Evolutionary conservation across 2,797 vertebrate species (phyloP).

Genomic region (Malacoraja senta): DNA sequence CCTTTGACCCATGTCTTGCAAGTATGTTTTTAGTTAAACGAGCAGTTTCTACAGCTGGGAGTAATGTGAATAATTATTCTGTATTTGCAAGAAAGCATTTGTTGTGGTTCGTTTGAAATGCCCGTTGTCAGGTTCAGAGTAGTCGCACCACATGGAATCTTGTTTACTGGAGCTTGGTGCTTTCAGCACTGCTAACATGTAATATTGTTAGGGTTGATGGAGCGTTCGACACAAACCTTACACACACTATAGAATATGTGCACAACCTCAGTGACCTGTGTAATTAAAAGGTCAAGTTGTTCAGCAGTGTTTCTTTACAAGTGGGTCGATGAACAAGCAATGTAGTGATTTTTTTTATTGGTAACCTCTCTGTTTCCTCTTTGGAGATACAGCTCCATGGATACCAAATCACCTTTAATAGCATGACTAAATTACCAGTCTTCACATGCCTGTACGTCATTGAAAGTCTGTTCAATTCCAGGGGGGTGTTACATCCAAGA

Average conservation of each 20-base stretch:
- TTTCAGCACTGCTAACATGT: neutral
- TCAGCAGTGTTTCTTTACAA: conserved; percentile 15
- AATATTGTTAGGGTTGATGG: neutral
- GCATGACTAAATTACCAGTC: neutral
- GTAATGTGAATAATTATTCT: conserved; percentile 23
- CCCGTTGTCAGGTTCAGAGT: neutral
- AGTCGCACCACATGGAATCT: neutral
- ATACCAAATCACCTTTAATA: neutral
- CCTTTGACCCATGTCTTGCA: neutral
- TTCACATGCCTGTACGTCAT: neutral
- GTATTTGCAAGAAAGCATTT: conserved; percentile 16
- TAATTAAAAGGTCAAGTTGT: neutral
- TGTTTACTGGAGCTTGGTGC: neutral
- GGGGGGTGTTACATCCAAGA: neutral
- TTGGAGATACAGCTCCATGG: neutral
- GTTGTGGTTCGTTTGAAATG: neutral
- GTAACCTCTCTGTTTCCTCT: neutral
- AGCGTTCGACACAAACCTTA: neutral
- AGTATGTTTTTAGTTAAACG: neutral
- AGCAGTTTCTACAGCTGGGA: neutral
- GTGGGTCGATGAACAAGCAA: neutral
- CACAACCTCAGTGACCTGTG: neutral
- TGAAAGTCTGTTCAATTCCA: neutral
- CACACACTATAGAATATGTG: neutral
- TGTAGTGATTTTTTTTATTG: neutral